These are phyloP conservation scores for Cheilosia variabilis DNA, from an alignment of 2,888 invertebrate genomes.

Conservation along the genomic window DNA sequence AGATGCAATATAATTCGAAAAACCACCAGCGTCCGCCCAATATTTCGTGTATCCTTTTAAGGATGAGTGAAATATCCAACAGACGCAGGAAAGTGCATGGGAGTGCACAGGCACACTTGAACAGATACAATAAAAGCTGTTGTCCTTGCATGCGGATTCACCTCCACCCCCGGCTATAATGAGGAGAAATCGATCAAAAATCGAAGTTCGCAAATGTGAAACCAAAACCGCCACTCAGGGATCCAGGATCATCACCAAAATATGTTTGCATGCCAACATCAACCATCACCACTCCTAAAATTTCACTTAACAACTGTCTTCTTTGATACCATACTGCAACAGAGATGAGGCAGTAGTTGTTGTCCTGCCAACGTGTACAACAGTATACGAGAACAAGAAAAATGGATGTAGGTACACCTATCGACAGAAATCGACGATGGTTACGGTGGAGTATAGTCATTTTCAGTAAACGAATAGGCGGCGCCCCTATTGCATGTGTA, in stretches of 20 bases:
- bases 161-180: constrained; percentile 31
- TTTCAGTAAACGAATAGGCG: constrained; percentile 69
- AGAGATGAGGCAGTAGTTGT: constrained; percentile 18
- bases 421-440: constrained; percentile 55
- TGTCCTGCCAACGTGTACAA: constrained; percentile 34
- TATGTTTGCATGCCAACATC: constrained; percentile 32
- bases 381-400: constrained; percentile 38
- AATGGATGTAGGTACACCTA: constrained; percentile 43
- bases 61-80: constrained; percentile 44
- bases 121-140: constrained; percentile 35
- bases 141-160: constrained; percentile 51
- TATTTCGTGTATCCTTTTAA: constrained; percentile 34
- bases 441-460: constrained; percentile 49
- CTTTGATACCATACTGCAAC: constrained; percentile 32
- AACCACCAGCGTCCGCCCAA: constrained; percentile 51
- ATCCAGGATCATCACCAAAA: constrained; percentile 58
- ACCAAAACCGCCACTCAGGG: not conserved
- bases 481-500: constrained; percentile 60
- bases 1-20: constrained; percentile 42
- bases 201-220: constrained; percentile 40
- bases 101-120: constrained; percentile 27
- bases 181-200: constrained; percentile 63
- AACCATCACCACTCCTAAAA: constrained; percentile 13
- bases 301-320: constrained; percentile 36
- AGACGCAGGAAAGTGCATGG: not conserved